Base-by-base conservation (phyloP, 2,113 vertebrate species). In the Sorex araneus region DNA sequence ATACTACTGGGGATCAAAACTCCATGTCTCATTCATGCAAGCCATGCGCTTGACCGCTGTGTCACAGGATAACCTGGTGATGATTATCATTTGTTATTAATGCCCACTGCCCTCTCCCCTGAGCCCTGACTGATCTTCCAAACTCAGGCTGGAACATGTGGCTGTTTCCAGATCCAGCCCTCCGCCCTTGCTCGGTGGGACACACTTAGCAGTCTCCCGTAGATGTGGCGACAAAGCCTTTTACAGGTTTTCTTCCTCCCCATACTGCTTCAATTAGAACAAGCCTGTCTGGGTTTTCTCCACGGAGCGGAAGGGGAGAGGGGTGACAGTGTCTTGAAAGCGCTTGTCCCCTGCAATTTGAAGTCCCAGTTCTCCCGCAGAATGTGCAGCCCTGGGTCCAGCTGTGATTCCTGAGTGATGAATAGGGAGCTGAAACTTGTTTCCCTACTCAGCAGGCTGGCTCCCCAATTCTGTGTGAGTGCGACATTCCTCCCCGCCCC, bases 391-490 rank as follows among this genome's bases (percentile, higher is more conserved):
- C 50, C 25, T 66, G 54, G 76, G 79, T 67, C 88, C 83, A 69
- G 86, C 83, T 94, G 92, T 64, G 94, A 83, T 64, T 89, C 12
- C 11, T 74, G 71, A 93, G 77, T 95, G 91, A 94, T 91, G 74
- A 66, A 89, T 81, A 30, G 45, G 30, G 74, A 94, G 85, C 80
- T 50, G 75, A 69, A 81, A 54, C 75, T 83, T 45, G 66, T 92
- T 93, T 92, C 90, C 73, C 84, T 34, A 50, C 36, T 90, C 63
- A 21, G 47, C 0, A 7, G 91, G 90, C 90, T 94, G 16, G 27
- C 80, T 86, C 95, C 88, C 95, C 96, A 81, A 93, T 82, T 87
- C 70, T 54, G 21, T 69, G 43, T 71, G 83, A 95, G 69, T 87
- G 89, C 87, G 91, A 73, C 69, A 93, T 86, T 91, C 50, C 67